phyloP scores from a whole-genome alignment of 1,140 invertebrate genomes.

The Saccostrea cuccullata region DNA sequence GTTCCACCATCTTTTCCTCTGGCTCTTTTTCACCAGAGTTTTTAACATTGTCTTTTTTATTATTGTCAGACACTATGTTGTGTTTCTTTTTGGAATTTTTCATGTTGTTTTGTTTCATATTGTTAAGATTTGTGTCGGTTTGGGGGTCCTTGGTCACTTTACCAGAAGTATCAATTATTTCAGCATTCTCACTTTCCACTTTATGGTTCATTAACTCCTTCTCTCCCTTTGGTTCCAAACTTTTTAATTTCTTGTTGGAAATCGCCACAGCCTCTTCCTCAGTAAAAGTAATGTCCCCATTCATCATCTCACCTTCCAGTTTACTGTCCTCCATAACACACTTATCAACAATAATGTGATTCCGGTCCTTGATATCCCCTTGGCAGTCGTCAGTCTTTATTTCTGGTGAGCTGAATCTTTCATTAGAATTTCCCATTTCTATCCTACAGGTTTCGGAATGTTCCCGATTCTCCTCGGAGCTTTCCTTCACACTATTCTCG shows the following conservation, averaged over 20 bases:
- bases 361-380: not conserved
- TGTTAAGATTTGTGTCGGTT: slow-evolving; percentile 40
- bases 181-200: slow-evolving; percentile 20
- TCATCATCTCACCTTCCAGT: slow-evolving; percentile 16
- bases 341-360: slow-evolving; percentile 14
- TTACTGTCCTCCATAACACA: not conserved
- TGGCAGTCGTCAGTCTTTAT: slow-evolving; percentile 24
- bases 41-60: slow-evolving; percentile 25
- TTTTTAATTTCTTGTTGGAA: not conserved
- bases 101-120: slow-evolving; percentile 60
- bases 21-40: not conserved
- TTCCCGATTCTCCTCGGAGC: slow-evolving; percentile 6
- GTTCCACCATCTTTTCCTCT: slow-evolving; percentile 28
- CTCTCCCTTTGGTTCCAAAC: slow-evolving; percentile 18
- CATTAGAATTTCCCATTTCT: slow-evolving; percentile 65
- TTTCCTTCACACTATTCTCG: slow-evolving; percentile 4
- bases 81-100: slow-evolving; percentile 52
- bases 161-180: slow-evolving; percentile 31
- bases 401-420: slow-evolving; percentile 42
- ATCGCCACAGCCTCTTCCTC: slow-evolving; percentile 3
- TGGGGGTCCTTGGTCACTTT: not conserved
- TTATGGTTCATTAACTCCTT: slow-evolving; percentile 43
- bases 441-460: not conserved
- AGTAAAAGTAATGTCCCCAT: not conserved
- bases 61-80: slow-evolving; percentile 28